Percentiles rank a stretch among this genome's conserved stretches.
Conservation (phyloP, 2,888 invertebrate species). For the Rhodophaea formosa region DNA sequence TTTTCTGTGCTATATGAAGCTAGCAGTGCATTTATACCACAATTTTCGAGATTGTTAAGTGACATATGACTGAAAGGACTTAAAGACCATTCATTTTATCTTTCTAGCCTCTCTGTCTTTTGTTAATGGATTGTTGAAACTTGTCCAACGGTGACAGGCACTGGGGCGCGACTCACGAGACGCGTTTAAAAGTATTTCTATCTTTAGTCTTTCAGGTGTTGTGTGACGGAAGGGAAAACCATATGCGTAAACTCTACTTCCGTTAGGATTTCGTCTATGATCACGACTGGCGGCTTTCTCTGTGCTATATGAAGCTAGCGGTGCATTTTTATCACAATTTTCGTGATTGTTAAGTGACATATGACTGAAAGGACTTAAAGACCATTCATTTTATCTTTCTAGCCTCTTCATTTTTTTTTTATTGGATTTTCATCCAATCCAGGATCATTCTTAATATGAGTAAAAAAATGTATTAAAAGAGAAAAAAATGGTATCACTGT, state of each 20-base stretch:
- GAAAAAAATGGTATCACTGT: no score
- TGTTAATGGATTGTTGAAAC: constrained; percentile 29
- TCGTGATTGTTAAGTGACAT: no score
- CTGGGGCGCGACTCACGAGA: neutral
- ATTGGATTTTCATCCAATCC: no score
- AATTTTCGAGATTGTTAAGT: no score
- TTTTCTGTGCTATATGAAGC: neutral
- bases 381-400: no score
- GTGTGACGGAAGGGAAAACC: neutral
- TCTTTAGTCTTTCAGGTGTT: constrained; percentile 7
- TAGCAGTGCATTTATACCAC: no score
- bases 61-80: no score
- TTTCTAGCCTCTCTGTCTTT: neutral
- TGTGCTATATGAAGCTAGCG: neutral
- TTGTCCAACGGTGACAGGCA: constrained; percentile 27
- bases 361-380: no score
- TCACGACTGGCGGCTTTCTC: neutral
- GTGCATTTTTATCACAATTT: neutral
- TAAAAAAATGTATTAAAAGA: no score
- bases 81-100: no score
- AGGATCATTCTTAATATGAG: no score
- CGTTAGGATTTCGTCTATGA: neutral
- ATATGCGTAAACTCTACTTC: constrained; percentile 7
- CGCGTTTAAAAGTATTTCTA: constrained; percentile 4
- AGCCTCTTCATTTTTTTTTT: no score